Evolutionary conservation across 2,888 invertebrate genomes (phyloP).

Genomic region (Calliphora vomitoria): DNA sequence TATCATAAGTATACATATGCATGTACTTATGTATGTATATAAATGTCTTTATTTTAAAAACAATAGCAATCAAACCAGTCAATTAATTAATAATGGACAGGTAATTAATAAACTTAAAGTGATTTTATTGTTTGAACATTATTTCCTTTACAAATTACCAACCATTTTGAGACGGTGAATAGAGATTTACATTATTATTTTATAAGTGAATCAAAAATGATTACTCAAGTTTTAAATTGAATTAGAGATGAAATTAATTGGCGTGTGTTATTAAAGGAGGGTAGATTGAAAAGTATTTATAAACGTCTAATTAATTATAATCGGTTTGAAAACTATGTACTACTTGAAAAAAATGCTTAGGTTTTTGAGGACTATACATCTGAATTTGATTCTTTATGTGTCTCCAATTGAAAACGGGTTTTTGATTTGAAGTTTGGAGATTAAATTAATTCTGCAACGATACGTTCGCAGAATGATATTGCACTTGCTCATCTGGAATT

Average conservation of each 20-base stretch:
- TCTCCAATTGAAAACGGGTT: no score
- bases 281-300: no score
- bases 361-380: no score
- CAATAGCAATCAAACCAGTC: neutral
- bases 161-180: constrained; percentile 3
- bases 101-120: constrained; percentile 18
- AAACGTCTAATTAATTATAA: no score
- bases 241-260: constrained; percentile 32
- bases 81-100: constrained; percentile 25
- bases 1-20: no score
- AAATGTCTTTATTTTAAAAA: neutral
- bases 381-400: no score
- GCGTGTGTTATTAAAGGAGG: neutral
- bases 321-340: no score
- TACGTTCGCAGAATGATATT: no score
- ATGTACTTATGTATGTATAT: neutral
- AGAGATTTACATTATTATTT: neutral
- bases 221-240: constrained; percentile 13
- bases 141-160: neutral
- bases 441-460: no score
- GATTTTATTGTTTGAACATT: constrained; percentile 27
- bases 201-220: neutral
- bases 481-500: no score
- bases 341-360: no score
- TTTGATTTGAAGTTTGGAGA: no score